Base-by-base conservation (phyloP, 1,140 invertebrate species). In the Polypedilum vanderplanki region DNA sequence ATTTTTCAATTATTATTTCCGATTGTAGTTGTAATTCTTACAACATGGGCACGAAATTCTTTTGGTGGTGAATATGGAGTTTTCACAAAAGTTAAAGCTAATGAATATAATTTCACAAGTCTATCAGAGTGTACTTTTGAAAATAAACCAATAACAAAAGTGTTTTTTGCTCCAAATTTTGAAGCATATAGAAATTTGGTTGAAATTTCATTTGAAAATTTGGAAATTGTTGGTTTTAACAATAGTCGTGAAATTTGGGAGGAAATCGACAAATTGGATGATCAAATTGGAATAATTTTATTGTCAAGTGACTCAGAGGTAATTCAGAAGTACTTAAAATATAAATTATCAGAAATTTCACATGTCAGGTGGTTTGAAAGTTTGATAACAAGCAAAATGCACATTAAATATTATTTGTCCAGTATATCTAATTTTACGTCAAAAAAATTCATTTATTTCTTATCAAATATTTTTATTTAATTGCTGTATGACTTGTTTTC, bases 1-100 rank as follows among this genome's bases (percentile, higher is more conserved):
- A 73, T 88, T 7, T 79, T 91, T n/a, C 93, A 96, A 81, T 81
- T 95, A 76, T 76, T 88, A 0, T 78, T 87, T 73, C 92, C 88
- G 8, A 85, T 91, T 0, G 77, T 90, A n/a, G 91, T 95, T 73
- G 87, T 89, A 7, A 5, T 70, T 4, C 17, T 70, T 70, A 18
- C 20, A 10, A 17, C 65, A 70, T 70, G 65, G 65, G 17, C 65
- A 10, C 17, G 17, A 70, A 70, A 18, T 20, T 9, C 18, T 3
- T 18, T 70, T 22, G 15, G 18, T 18, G 17, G 46, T n/a, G n/a
- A n/a, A n/a, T 57, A 57, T n/a, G 24, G 24, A 57, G 4, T 15
- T 57, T 15, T 70, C 18, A 70, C 9, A 9, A 70, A n/a, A 70
- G 20, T 22, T 18, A 17, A 70, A 4, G 65, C 20, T 20, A 18